Evolutionary conservation across 2,888 invertebrate genomes (phyloP).

Genomic region (Aleiodes leptofemur): DNA sequence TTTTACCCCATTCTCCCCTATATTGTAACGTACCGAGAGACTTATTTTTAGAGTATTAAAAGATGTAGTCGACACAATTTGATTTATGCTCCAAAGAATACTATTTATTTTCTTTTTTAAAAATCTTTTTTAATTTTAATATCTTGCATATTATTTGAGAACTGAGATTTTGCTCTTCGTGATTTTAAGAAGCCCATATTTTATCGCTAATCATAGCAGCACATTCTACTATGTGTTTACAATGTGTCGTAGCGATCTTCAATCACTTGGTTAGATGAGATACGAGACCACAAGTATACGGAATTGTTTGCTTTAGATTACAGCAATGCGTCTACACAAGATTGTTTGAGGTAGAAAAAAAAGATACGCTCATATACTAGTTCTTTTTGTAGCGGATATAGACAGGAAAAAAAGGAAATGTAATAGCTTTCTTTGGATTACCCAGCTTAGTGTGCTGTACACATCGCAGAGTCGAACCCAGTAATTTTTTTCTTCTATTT

Average conservation of each 20-base stretch:
- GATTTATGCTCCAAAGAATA: not conserved
- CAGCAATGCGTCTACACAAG: constrained; percentile 41
- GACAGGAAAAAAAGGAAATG: constrained; percentile 41
- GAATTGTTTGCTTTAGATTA: constrained; percentile 56
- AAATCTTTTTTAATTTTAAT: not conserved
- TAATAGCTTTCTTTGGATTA: not conserved
- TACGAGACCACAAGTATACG: constrained; percentile 46
- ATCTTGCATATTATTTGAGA: not conserved
- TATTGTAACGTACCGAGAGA: too few relatives aligned
- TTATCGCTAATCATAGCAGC: constrained; percentile 51
- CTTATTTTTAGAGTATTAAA: too few relatives aligned
- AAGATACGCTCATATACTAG: constrained; percentile 34
- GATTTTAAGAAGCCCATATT: constrained; percentile 35
- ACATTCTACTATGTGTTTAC: constrained; percentile 55
- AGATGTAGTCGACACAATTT: too few relatives aligned
- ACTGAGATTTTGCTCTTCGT: not conserved
- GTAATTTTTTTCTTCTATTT: too few relatives aligned
- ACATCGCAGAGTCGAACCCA: constrained; percentile 5
- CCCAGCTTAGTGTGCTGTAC: constrained; percentile 27
- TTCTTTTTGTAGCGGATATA: constrained; percentile 27
- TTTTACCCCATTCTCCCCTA: too few relatives aligned
- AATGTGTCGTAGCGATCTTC: constrained; percentile 40
- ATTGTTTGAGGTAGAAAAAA: constrained; percentile 47
- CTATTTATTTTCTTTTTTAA: not conserved
- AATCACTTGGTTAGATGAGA: constrained; percentile 41